These are phyloP conservation scores for Mohoua ochrocephala DNA, from an alignment of 2,113 vertebrate species.

Conservation along the genomic window DNA sequence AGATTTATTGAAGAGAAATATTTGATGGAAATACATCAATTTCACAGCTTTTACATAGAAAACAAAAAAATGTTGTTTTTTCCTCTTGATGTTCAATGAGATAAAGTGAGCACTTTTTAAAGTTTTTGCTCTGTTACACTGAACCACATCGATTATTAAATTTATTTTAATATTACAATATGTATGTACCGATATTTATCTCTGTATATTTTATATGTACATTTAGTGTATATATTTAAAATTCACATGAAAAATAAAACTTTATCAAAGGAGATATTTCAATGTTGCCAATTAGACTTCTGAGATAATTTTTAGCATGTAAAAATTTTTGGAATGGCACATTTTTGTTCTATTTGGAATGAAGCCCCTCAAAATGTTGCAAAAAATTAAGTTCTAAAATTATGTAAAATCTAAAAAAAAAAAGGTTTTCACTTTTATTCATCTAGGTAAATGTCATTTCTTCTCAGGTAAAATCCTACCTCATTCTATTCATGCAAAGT, in stretches of 20 bases:
- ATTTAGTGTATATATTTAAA: not conserved
- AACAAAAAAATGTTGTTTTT: not conserved
- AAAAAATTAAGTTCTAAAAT: not conserved
- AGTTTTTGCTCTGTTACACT: not conserved
- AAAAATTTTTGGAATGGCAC: not conserved
- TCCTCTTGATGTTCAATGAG: not conserved
- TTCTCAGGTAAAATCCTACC: not conserved
- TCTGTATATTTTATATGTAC: not conserved
- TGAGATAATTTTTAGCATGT: not conserved
- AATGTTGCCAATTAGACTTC: not conserved
- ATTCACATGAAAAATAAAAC: not conserved
- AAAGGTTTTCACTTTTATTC: fast-evolving
- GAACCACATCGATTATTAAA: not conserved
- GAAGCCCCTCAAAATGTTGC: not conserved
- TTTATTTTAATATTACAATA: not conserved
- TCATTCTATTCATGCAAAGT: not conserved
- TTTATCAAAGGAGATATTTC: not conserved
- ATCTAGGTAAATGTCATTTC: not conserved
- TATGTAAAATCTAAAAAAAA: not conserved
- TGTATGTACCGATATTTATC: not conserved
- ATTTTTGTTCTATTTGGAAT: not conserved
- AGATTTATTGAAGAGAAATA: not conserved
- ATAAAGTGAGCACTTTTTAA: not conserved
- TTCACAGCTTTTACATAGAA: not conserved
- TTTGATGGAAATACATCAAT: not conserved